Base-by-base conservation (phyloP, 2,113 vertebrate species). In the Tragelaphus scriptus region DNA sequence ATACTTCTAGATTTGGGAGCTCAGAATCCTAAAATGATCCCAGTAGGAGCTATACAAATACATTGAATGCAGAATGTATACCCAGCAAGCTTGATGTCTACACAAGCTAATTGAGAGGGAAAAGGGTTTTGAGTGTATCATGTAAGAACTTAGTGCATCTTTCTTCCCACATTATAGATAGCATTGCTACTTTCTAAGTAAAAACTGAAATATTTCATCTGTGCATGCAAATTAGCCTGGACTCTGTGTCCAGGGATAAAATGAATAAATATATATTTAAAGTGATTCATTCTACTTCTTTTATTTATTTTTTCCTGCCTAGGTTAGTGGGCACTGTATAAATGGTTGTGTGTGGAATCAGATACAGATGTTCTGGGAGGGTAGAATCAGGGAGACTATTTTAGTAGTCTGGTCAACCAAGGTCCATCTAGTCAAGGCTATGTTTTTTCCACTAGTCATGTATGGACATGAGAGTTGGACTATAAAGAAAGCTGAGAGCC, bases 131-230 rank as follows among this genome's bases (percentile, higher is more conserved):
- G 49, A 65, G 26, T n/a, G 55, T 56, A 79, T 77, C 65, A 53
- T 40, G 13, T 7, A 84, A 91, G 49, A 55, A 94, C 71, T 86
- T 77, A 84, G 21, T 58, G 40, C 6, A 56, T 80, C 49, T 91
- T 95, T 81, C 80, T 91, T 95, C 81, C 75, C 49, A 40, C 55
- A 65, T 93, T 90, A 88, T 9, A 61, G 65, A 68, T 12, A 91
- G 21, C 82, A 65, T n/a, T 94, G 95, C 61, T 96, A 49, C 90
- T 97, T 97, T 94, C 86, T 71, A 87, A 86, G 84, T 58, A 51
- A 40, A 91, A 81, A 30, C 11, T 19, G 36, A 82, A 89, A 40
- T 85, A 92, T 90, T 93, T 84, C 47, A 92, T 77, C 59, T 93
- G 47, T 63, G 30, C 58, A 56, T 95, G 65, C 55, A 96, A 88